Conservation (phyloP, 2,888 invertebrate species). For the Coelinius sp. region DNA sequence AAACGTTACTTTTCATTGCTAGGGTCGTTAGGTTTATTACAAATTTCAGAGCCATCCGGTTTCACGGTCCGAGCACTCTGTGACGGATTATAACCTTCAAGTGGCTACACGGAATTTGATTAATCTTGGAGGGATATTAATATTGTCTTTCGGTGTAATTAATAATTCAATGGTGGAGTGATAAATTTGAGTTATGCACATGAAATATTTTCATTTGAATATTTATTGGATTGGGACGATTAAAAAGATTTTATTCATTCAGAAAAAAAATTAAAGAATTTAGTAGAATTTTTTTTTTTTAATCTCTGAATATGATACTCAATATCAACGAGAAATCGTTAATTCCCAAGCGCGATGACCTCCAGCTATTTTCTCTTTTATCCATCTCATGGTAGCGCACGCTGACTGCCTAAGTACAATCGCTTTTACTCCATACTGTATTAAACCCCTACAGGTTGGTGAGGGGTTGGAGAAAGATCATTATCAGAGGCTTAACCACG, state of each 20-base stretch:
- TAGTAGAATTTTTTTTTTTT: too few species aligned
- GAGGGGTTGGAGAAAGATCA: conserved; percentile 70
- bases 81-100: conserved; percentile 47
- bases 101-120: conserved; percentile 44
- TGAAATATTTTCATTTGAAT: conserved; percentile 32
- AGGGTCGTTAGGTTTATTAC: conserved; percentile 69
- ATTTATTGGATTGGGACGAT: conserved; percentile 27
- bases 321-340: not conserved
- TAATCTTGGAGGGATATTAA: conserved; percentile 45
- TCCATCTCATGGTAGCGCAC: conserved; percentile 48
- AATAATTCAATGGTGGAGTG: conserved; percentile 46
- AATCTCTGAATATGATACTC: not conserved
- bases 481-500: conserved; percentile 71
- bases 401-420: conserved; percentile 67
- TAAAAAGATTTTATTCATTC: not conserved
- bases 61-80: conserved; percentile 45
- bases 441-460: conserved; percentile 56
- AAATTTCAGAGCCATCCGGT: conserved; percentile 62
- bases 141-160: conserved; percentile 50
- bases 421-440: conserved; percentile 64
- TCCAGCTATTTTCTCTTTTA: conserved; percentile 1
- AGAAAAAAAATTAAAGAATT: not conserved
- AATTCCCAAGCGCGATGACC: conserved; percentile 9
- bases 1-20: conserved; percentile 70
- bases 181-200: conserved; percentile 41